Conservation (phyloP, 2,888 invertebrate species). For the Macrosoma leucophasiata region DNA sequence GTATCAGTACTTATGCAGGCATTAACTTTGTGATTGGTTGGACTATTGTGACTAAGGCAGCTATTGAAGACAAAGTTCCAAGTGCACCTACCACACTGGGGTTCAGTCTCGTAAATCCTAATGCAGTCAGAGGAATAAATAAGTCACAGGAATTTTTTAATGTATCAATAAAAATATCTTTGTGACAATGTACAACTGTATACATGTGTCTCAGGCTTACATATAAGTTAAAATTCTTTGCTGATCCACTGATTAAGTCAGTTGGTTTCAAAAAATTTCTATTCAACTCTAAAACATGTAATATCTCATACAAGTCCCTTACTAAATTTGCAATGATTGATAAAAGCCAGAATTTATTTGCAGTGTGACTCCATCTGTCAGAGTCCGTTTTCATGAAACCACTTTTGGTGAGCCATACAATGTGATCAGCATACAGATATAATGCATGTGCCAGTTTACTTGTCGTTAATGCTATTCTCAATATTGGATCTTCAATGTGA, state of each 20-base stretch:
- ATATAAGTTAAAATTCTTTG: conserved; percentile 36
- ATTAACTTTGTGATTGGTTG: conserved; percentile 86
- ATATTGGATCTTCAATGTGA: conserved; percentile 81
- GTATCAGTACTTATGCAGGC: conserved; percentile 58
- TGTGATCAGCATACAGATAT: conserved; percentile 89
- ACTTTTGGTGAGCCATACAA: conserved; percentile 88
- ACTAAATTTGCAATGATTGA: conserved; percentile 86
- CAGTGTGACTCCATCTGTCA: conserved; percentile 83
- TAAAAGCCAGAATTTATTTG: conserved; percentile 90
- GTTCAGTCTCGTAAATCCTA: conserved; percentile 86
- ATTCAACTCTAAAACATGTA: conserved; percentile 75
- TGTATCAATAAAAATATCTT: conserved; percentile 86
- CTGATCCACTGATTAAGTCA: conserved; percentile 44
- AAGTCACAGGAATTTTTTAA: conserved; percentile 91
- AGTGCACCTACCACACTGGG: conserved; percentile 86
- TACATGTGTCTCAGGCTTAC: conserved; percentile 43
- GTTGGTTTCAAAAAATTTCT: conserved; percentile 61
- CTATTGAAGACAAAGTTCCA: conserved; percentile 87
- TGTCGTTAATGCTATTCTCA: conserved; percentile 83
- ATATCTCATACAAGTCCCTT: conserved; percentile 90
- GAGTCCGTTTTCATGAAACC: conserved; percentile 81
- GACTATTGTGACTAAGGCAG: conserved; percentile 84
- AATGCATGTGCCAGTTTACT: conserved; percentile 87
- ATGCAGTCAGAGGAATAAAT: conserved; percentile 87
- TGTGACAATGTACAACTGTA: conserved; percentile 54